A percentile compares a stretch with the other conserved stretches of the same genome.
phyloP scores from a whole-genome alignment of 1,140 invertebrate species.

The Pollicipes pollicipes region DNA sequence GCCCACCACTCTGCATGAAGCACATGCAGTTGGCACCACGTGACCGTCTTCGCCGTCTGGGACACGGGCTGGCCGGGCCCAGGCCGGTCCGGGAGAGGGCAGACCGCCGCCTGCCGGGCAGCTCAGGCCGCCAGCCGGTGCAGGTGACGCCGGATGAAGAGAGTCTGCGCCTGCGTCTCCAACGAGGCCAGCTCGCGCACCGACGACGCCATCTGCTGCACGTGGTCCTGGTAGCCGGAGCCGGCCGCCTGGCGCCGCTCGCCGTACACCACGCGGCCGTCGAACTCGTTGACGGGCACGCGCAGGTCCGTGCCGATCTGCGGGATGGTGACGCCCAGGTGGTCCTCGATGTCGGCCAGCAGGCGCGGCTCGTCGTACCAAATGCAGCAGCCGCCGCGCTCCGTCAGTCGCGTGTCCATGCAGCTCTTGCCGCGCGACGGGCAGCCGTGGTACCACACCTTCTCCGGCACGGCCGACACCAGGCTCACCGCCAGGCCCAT shows the following conservation, averaged over 20 bases:
- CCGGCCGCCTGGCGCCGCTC: slow-evolving; percentile 45
- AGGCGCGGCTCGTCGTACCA: slow-evolving; percentile 95
- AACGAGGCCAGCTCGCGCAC: slow-evolving; percentile 61
- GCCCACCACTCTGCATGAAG: too few relatives aligned
- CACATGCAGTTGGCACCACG: too few relatives aligned
- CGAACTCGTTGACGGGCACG: slow-evolving; percentile 87
- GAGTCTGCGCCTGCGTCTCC: slow-evolving; percentile 67
- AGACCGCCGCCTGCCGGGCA: too few relatives aligned
- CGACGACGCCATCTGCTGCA: slow-evolving; percentile 67
- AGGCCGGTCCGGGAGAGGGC: too few relatives aligned
- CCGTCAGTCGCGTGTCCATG: slow-evolving; percentile 74
- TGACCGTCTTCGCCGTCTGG: too few relatives aligned
- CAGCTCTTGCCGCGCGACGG: slow-evolving; percentile 70
- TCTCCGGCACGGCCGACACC: slow-evolving; percentile 84
- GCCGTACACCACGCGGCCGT: slow-evolving; percentile 95
- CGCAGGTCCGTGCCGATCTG: slow-evolving; percentile 68
- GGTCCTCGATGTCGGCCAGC: slow-evolving; percentile 94
- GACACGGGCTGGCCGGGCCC: too few relatives aligned
- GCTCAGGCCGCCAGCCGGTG: background rate
- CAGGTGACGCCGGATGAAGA: slow-evolving; percentile 40
- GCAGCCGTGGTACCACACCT: slow-evolving; percentile 91
- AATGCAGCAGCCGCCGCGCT: slow-evolving; percentile 75
- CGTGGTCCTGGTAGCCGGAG: slow-evolving; percentile 57
- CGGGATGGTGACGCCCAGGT: slow-evolving; percentile 88
- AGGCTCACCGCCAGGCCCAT: slow-evolving; percentile 98